phyloP scores from a whole-genome alignment of 2,888 invertebrate genomes.

The Graphium colonna region DNA sequence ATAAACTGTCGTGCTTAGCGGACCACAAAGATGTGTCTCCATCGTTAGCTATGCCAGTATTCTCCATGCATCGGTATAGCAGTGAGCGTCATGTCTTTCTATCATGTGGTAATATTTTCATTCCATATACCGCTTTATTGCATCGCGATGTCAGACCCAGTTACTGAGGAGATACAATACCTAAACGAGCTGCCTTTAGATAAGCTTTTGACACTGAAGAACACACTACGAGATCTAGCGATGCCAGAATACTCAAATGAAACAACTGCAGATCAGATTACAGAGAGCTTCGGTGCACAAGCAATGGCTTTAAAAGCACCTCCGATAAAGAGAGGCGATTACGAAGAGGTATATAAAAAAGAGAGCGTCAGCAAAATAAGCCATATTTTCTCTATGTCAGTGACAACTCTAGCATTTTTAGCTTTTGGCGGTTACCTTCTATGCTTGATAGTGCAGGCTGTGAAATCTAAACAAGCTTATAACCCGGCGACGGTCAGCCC shows the following conservation, averaged over 20 bases:
- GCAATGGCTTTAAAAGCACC: slow-evolving; percentile 63
- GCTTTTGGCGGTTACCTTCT: slow-evolving; percentile 92
- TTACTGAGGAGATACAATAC: slow-evolving; percentile 64
- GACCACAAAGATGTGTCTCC: slow-evolving; percentile 52
- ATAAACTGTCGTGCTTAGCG: slow-evolving; percentile 52
- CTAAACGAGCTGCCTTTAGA: slow-evolving; percentile 85
- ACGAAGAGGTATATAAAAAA: slow-evolving; percentile 67
- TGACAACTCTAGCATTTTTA: slow-evolving; percentile 89
- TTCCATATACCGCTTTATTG: slow-evolving; percentile 1
- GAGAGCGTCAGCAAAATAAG: slow-evolving; percentile 82
- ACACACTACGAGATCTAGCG: slow-evolving; percentile 55
- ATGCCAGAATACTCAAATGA: slow-evolving; percentile 47
- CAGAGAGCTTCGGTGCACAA: slow-evolving; percentile 61
- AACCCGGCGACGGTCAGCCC: slow-evolving; percentile 43
- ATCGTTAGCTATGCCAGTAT: slow-evolving; percentile 21
- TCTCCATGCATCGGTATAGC: neutral
- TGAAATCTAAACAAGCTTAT: slow-evolving; percentile 81
- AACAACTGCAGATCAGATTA: slow-evolving; percentile 40
- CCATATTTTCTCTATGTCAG: slow-evolving; percentile 87
- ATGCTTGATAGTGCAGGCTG: slow-evolving; percentile 87
- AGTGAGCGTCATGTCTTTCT: slow-evolving; percentile 19
- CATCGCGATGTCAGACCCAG: slow-evolving; percentile 37
- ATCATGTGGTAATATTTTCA: neutral
- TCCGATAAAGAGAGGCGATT: slow-evolving; percentile 57
- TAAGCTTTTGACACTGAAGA: slow-evolving; percentile 83